A percentile compares a stretch with the other conserved stretches of the same genome.
Evolutionary conservation across 2,888 invertebrate species (phyloP).

Genomic region (Scaptomyza polygonia): DNA sequence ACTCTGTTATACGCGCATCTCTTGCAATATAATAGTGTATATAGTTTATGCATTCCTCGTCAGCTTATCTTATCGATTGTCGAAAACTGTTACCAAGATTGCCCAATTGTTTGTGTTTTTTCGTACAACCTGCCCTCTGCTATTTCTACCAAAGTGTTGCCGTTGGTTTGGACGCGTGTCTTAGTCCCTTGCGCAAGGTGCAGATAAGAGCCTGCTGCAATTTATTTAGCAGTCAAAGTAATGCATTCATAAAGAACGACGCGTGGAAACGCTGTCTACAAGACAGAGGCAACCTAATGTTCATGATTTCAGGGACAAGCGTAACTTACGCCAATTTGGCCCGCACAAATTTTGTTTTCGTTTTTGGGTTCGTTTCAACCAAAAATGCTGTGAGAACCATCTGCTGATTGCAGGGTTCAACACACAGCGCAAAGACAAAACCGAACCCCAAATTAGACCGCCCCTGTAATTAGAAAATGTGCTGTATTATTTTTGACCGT

Average conservation of each 20-base stretch:
- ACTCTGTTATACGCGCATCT: constrained; percentile 43
- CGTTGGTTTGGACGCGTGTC: constrained; percentile 47
- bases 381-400: constrained; percentile 66
- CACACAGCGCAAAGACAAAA: constrained; percentile 25
- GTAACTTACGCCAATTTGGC: constrained; percentile 79
- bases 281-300: constrained; percentile 41
- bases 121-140: constrained; percentile 24
- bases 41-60: constrained; percentile 10
- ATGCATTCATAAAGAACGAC: constrained; percentile 68
- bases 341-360: constrained; percentile 48
- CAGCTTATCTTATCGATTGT: constrained; percentile 68
- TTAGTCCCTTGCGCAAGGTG: constrained; percentile 60
- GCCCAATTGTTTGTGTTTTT: constrained; percentile 58
- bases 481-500: constrained; percentile 15
- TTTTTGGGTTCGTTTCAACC: constrained; percentile 30
- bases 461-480: constrained; percentile 76
- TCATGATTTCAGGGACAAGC: constrained; percentile 71
- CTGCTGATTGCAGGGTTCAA: constrained; percentile 70
- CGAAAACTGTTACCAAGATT: constrained; percentile 68
- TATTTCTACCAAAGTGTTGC: constrained; percentile 24
- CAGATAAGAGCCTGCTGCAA: constrained; percentile 64
- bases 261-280: constrained; percentile 53
- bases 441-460: constrained; percentile 79
- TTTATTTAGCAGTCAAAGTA: constrained; percentile 38
- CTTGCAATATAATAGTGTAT: constrained; percentile 13